Evolutionary conservation across 2,888 invertebrate genomes (phyloP), one percentile per base, ranked within the genome.

Genomic region (Hedychridium roseum): DNA sequence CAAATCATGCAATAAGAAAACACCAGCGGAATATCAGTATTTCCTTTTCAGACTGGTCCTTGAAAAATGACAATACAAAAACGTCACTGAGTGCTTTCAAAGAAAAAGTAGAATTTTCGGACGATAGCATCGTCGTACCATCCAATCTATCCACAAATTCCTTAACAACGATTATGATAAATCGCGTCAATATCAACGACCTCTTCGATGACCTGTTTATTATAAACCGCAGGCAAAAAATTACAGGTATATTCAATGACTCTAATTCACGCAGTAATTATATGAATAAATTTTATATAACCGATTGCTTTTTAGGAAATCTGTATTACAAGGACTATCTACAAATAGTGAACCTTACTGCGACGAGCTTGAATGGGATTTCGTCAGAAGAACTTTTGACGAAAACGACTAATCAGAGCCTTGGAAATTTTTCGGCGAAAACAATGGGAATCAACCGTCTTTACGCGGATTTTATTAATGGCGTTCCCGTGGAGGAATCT

Each of bases 151-250:
- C 48, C 1, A 6, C 73, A 2, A 3, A 43, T 2, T 40, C 54
- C 20, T 43, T 76, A 2, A 60, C 51, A 9, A 34, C 44, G 1
- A 30, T 44, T 4, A 34, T 11, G 6, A 31, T 76, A 2, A 70
- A 76, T 18, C 50, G 47, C 1, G 17, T 60, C 2, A 17, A 61
- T 30, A 2, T 74, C 2, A 18, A 49, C 4, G 12, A 46, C 18
- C 62, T 73, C 14, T 38, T 69, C 2, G 14, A 48, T 6, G 44
- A 68, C 4, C 3, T 71, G 1, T 74, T 73, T 30, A 39, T 72
- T 9, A n/a, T 56, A 3, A 60, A 60, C 11, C 21, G 35, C 6
- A 59, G 45, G 16, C 68, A 73, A 36, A 40, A 23, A 2, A 73
- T 75, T 11, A 54, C 44, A 57, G 73, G 75, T 73, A 63, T 17